Base-by-base conservation (phyloP, 1,140 invertebrate genomes). In the Heterodera carotae region DNA sequence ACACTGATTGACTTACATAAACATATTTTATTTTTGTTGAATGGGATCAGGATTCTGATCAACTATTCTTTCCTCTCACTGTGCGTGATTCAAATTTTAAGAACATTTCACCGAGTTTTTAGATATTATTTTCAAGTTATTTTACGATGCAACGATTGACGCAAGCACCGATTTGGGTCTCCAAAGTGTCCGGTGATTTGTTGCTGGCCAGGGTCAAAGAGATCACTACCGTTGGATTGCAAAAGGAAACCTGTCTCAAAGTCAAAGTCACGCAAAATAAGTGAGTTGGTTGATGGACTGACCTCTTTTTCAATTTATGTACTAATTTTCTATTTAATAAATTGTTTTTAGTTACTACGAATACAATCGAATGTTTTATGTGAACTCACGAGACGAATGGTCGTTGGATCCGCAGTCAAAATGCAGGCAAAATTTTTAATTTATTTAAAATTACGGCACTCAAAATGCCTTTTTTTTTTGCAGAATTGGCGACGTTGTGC, bases 131-230 rank as follows among this genome's bases (percentile, higher is more conserved):
- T 43, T 8, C 36, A 53, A 53, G 22, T 5, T 22, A 15, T 4
- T 53, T 53, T 56, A 15, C 48, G 22, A 56, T 56, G 48, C 48
- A 56, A 56, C 48, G 22, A 56, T 56, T 56, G 48, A n/a, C 69
- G 1, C 43, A 71, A 56, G 29, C 34, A 22, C 0, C 18, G 12
- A 27, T n/a, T n/a, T 71, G 72, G 59, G 66, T 31, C 15, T 62
- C 56, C 18, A 75, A 75, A 69, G 56, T 75, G 27, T 36, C 66
- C 10, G 56, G 31, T 10, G 72, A 75, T 1, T n/a, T 75, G 27
- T 25, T 85, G 34, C n/a, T 85, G 71, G 84, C 84, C 2, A 82
- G 75, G 64, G 83, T 87, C 7, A 80, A 85, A 3, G 48, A 87
- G 31, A 64, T 85, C 36, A 85, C 60, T 43, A 67, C 75, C n/a